Evolutionary conservation across 2,888 invertebrate genomes (phyloP).

Genomic region (Synergus gifuensis): DNA sequence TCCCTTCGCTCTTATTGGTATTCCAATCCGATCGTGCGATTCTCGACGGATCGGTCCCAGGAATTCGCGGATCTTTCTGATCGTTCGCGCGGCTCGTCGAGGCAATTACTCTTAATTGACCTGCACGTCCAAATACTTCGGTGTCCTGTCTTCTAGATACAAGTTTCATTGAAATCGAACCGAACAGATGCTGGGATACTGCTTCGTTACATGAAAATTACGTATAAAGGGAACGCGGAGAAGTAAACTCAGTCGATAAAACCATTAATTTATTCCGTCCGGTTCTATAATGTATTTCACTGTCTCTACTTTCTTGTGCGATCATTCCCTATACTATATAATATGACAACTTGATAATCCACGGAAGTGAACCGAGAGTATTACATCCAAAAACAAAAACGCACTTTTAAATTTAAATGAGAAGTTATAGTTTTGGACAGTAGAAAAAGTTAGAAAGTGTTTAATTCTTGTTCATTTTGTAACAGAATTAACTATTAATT

Average conservation of each 20-base stretch:
- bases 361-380: neutral
- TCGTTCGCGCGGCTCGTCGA: slow-evolving; percentile 50
- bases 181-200: slow-evolving; percentile 44
- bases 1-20: slow-evolving; percentile 57
- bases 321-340: neutral
- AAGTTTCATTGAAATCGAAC: slow-evolving; percentile 37
- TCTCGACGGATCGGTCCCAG: slow-evolving; percentile 49
- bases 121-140: slow-evolving; percentile 59
- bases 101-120: slow-evolving; percentile 67
- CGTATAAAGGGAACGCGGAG: slow-evolving; percentile 47
- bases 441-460: too few species aligned
- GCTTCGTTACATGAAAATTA: slow-evolving; percentile 56
- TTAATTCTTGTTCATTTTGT: too few species aligned
- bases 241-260: slow-evolving; percentile 6
- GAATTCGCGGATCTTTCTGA: slow-evolving; percentile 62
- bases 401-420: neutral
- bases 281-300: slow-evolving; percentile 17
- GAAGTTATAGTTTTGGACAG: neutral
- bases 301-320: slow-evolving; percentile 2
- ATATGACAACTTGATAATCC: neutral
- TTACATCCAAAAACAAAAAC: neutral
- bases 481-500: too few species aligned
- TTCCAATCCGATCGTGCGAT: slow-evolving; percentile 61
- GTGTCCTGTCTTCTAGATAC: slow-evolving; percentile 33
- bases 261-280: slow-evolving; percentile 35